Evolutionary conservation across 2,113 vertebrate species (phyloP).

Genomic region (Tenrec ecaudatus): DNA sequence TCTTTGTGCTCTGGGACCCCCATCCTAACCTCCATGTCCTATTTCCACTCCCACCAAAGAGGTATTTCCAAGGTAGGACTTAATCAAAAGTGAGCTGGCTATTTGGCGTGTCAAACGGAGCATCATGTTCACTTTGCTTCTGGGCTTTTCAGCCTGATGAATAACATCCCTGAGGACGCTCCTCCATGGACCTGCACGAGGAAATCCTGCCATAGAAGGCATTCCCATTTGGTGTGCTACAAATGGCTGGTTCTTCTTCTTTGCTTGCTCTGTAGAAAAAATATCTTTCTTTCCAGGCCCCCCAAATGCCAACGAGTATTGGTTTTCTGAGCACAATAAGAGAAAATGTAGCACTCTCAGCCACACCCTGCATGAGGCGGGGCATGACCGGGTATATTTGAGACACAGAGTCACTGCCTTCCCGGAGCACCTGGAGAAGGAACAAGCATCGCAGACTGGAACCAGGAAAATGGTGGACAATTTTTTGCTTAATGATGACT

Average conservation of each 20-base stretch:
- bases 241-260: neutral
- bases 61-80: neutral
- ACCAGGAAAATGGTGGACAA: too few relatives aligned
- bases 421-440: too few relatives aligned
- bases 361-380: too few relatives aligned
- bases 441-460: too few relatives aligned
- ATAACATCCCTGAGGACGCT: neutral
- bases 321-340: neutral
- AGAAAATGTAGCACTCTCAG: neutral
- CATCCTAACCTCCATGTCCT: too few relatives aligned
- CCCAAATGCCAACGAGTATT: neutral
- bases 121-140: neutral
- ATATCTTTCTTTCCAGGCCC: neutral
- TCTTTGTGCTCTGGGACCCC: neutral
- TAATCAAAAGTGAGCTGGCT: too few relatives aligned
- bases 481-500: conserved; percentile 84
- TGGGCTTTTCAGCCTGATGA: neutral
- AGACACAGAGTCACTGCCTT: too few relatives aligned
- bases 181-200: neutral
- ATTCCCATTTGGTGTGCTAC: neutral
- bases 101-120: too few relatives aligned
- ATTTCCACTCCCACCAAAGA: neutral
- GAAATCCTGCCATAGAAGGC: neutral
- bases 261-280: neutral
- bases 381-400: too few relatives aligned